Evolutionary conservation across 1,140 invertebrate species (phyloP).

Genomic region (Melitaea cinxia): DNA sequence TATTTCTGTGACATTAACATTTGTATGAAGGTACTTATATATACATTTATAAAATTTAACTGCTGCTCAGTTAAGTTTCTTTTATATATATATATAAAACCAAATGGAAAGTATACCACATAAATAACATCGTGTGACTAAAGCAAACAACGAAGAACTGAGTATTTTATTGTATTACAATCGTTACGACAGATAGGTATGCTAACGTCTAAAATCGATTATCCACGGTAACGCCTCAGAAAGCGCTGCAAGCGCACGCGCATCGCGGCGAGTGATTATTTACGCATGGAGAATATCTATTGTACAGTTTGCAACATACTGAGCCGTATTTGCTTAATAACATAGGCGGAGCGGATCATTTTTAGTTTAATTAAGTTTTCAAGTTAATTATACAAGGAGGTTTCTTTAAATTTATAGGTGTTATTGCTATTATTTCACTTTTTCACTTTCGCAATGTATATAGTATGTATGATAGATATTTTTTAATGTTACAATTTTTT

Average conservation of each 20-base stretch:
- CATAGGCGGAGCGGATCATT: slow-evolving; percentile 3
- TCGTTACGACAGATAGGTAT: slow-evolving; percentile 14
- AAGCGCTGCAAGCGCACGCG: slow-evolving; percentile 16
- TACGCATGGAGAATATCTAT: slow-evolving; percentile 18
- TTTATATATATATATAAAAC: not conserved
- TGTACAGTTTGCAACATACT: slow-evolving; percentile 10
- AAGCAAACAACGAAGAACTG: not conserved
- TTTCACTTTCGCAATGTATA: too few species aligned
- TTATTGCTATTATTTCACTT: too few species aligned
- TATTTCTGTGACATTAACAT: too few species aligned
- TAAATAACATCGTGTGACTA: not conserved
- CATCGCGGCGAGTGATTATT: slow-evolving; percentile 27
- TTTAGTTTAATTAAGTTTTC: not conserved
- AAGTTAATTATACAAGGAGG: not conserved
- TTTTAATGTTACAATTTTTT: too few species aligned
- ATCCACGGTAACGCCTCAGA: slow-evolving; percentile 20
- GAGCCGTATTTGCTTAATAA: slow-evolving; percentile 23
- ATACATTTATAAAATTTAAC: too few species aligned
- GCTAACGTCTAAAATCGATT: slow-evolving; percentile 24
- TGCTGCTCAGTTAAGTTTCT: too few species aligned
- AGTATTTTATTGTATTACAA: not conserved
- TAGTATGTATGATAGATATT: too few species aligned
- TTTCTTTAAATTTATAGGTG: too few species aligned
- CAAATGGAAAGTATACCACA: not conserved
- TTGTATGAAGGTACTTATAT: too few species aligned